These are phyloP conservation scores for Gallinago jamesoni DNA, from an alignment of 2,113 vertebrate species.

Conservation along the genomic window DNA sequence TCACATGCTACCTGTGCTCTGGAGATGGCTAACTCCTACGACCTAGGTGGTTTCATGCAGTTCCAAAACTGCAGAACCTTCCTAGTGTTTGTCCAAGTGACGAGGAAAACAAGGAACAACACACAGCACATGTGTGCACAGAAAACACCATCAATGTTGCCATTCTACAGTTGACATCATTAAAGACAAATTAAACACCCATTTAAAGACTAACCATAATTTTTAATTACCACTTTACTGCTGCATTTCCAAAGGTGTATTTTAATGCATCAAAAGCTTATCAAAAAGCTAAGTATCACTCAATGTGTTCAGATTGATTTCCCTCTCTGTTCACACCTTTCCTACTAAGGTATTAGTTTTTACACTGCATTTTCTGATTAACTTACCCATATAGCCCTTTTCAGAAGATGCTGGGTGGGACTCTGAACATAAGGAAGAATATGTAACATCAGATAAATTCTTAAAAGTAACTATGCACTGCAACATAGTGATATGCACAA, in stretches of 20 bases:
- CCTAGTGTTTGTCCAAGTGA: neutral
- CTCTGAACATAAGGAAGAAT: constrained; percentile 12
- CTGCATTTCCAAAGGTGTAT: neutral
- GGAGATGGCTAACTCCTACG: neutral
- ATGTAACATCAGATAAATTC: neutral
- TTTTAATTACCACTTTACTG: neutral
- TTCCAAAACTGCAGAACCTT: neutral
- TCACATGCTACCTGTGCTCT: neutral
- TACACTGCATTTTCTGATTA: constrained; percentile 34
- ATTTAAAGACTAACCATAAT: neutral
- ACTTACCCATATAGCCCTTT: neutral
- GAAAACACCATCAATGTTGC: neutral
- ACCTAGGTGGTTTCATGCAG: neutral
- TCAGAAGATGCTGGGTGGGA: neutral
- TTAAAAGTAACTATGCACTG: neutral
- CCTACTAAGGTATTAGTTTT: neutral
- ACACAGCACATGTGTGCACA: rapidly evolving
- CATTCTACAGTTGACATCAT: neutral
- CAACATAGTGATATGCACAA: neutral
- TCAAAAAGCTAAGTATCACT: neutral
- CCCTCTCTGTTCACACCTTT: neutral
- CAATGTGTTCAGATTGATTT: neutral
- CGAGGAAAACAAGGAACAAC: neutral
- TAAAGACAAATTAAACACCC: neutral
- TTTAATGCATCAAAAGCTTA: neutral